Conservation (phyloP, 2,888 invertebrate genomes). For the Oasisia sp. region DNA sequence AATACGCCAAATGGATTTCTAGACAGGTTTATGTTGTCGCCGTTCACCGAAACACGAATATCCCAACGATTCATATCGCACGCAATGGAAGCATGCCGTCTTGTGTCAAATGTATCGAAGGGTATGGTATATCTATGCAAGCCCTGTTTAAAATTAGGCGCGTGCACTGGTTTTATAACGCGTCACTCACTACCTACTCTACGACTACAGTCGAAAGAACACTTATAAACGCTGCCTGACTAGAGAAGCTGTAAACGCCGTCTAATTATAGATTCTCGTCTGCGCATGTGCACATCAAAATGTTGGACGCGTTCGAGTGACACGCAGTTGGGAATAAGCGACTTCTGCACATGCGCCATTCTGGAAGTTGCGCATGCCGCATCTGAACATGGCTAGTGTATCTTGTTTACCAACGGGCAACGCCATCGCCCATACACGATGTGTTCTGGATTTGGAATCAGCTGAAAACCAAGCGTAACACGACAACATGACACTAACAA, state of each 20-base stretch:
- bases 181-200: neutral
- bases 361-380: neutral
- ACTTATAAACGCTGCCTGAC: slow-evolving; percentile 10
- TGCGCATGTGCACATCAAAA: neutral
- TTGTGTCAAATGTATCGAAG: neutral
- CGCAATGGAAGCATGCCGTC: neutral
- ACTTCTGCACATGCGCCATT: slow-evolving; percentile 4
- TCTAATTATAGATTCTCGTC: neutral
- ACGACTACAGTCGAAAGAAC: neutral
- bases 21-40: neutral
- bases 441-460: no score
- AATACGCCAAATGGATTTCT: neutral
- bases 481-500: no score
- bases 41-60: neutral
- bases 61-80: slow-evolving; percentile 2
- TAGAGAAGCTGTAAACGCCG: neutral
- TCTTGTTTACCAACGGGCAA: no score
- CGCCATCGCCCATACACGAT: no score
- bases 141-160: neutral
- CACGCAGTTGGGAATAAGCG: neutral
- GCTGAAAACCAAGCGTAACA: no score
- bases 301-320: neutral
- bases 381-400: no score
- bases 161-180: neutral
- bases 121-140: neutral